A percentile compares a stretch with the other conserved stretches of the same genome.
Evolutionary conservation across 2,113 vertebrate genomes (phyloP).

Genomic region (Nothobranchius kuhntae): DNA sequence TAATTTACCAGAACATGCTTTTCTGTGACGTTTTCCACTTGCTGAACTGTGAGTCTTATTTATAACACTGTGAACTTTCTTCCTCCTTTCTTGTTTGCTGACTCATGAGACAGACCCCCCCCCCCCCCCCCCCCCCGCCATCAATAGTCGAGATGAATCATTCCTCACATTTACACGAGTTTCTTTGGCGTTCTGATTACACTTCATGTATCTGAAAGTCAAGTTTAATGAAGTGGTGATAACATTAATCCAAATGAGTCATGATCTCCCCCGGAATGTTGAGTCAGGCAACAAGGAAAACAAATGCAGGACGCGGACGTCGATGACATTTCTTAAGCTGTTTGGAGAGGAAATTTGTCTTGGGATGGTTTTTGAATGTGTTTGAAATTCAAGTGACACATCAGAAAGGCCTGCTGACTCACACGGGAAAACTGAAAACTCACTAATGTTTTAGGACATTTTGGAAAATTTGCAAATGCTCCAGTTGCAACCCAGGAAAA

Average conservation of each 20-base stretch:
- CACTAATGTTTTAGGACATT: no score
- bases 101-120: conserved; percentile 22
- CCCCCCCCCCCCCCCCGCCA: no score
- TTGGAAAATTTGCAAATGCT: no score
- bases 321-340: no score
- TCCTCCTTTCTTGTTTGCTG: conserved; percentile 6
- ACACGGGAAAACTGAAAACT: no score
- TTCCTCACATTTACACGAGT: conserved; percentile 9
- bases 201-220: background rate
- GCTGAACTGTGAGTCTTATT: background rate
- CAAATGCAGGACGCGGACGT: background rate
- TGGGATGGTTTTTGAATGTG: no score
- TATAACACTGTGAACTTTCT: background rate
- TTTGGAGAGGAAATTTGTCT: no score
- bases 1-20: background rate
- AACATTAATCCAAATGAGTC: conserved; percentile 3
- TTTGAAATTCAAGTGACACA: no score
- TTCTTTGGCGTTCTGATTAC: conserved; percentile 12
- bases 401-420: no score
- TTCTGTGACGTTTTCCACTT: background rate
- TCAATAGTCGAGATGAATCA: conserved; percentile 25
- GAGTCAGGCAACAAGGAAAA: background rate
- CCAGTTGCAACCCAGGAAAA: no score
- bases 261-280: background rate
- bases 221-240: background rate